Percentiles rank a stretch among this genome's conserved stretches.
These are phyloP conservation scores for Papilio demoleus DNA, from an alignment of 2,888 invertebrate species.

Conservation along the genomic window DNA sequence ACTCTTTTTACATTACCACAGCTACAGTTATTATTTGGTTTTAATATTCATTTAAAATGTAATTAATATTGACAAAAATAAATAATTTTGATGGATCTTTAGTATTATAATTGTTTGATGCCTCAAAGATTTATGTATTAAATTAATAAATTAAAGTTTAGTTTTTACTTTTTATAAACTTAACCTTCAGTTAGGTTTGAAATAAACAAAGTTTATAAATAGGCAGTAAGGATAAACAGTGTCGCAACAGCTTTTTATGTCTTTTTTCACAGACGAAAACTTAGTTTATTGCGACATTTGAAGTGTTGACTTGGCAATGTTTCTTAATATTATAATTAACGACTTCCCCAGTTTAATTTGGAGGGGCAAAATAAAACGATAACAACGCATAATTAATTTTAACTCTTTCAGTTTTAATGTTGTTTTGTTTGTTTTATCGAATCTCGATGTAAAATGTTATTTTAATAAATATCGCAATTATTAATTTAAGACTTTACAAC, in stretches of 20 bases:
- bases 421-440: constrained; percentile 42
- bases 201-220: background rate
- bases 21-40: background rate
- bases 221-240: background rate
- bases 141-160: background rate
- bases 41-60: too few relatives aligned
- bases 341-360: constrained; percentile 65
- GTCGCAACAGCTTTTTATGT: constrained; percentile 48
- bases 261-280: constrained; percentile 53
- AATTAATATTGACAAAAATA: background rate
- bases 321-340: constrained; percentile 71
- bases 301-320: constrained; percentile 60
- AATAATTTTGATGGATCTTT: too few relatives aligned
- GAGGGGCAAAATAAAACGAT: constrained; percentile 75
- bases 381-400: constrained; percentile 79
- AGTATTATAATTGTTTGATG: too few relatives aligned
- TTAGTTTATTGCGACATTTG: constrained; percentile 58
- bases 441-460: background rate
- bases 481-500: background rate
- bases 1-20: background rate
- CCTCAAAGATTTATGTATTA: too few relatives aligned
- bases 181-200: background rate
- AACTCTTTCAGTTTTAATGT: constrained; percentile 70
- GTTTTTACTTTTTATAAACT: background rate
- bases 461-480: background rate